Evolutionary conservation across 1,140 invertebrate genomes (phyloP).

Genomic region (Coelopa frigida): DNA sequence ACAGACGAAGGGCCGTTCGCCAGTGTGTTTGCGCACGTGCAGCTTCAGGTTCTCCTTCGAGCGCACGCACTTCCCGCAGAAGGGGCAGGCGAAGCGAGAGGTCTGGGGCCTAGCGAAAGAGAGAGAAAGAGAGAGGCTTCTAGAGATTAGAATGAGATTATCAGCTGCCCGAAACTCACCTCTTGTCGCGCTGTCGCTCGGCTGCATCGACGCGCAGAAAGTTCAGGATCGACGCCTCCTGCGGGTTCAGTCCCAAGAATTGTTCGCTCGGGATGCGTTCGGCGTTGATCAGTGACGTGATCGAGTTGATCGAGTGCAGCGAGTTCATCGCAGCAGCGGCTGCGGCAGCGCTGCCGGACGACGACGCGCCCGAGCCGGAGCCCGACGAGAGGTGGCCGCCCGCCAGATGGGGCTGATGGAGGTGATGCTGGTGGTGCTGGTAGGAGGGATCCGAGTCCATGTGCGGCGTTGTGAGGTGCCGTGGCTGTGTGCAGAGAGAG

Average conservation of each 20-base stretch:
- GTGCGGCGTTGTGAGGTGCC: constrained; percentile 32
- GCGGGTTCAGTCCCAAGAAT: constrained; percentile 44
- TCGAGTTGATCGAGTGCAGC: constrained; percentile 33
- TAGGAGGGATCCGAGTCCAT: constrained; percentile 45
- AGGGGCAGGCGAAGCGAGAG: constrained; percentile 72
- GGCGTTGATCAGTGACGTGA: constrained; percentile 42
- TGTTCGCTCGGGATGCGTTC: constrained; percentile 43
- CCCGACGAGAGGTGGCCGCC: constrained; percentile 6
- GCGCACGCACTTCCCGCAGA: constrained; percentile 80
- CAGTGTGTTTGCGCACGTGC: constrained; percentile 82
- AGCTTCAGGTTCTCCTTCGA: constrained; percentile 83
- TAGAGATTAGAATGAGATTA: neutral
- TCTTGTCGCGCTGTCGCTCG: constrained; percentile 58
- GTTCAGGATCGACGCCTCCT: constrained; percentile 57
- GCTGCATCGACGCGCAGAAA: constrained; percentile 55
- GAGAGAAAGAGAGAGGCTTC: neutral
- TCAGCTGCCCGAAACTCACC: constrained; percentile 22
- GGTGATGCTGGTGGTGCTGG: constrained; percentile 19
- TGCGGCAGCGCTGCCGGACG: constrained; percentile 1
- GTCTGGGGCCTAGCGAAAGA: constrained; percentile 28
- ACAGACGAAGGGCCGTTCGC: constrained; percentile 79
- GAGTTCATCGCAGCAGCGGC: constrained; percentile 24
- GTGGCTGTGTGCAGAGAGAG: too few species aligned
- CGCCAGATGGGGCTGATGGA: constrained; percentile 10
- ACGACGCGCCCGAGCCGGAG: constrained; percentile 4